Conservation (phyloP, 1,140 invertebrate species). For the Papilio glaucus region DNA sequence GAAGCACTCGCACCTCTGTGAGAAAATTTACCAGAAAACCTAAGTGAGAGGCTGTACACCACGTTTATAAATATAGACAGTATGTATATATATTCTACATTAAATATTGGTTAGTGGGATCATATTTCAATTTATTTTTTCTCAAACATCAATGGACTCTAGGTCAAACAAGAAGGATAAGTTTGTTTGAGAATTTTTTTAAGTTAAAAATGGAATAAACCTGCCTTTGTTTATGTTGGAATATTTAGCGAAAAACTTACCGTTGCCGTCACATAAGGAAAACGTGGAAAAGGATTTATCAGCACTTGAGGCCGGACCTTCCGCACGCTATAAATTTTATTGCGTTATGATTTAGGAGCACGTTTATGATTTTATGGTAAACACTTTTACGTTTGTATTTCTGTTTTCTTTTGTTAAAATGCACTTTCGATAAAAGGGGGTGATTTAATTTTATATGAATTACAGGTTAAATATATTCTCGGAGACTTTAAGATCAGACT, state of each 20-base stretch:
- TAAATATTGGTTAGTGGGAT: too few species aligned
- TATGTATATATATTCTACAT: too few species aligned
- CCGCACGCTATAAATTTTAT: conserved; percentile 81
- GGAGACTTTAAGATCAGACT: too few species aligned
- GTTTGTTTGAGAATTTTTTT: too few species aligned
- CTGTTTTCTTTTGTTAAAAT: conserved; percentile 63
- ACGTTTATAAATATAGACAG: too few species aligned
- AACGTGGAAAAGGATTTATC: conserved; percentile 78
- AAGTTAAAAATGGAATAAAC: neutral
- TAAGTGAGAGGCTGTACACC: too few species aligned
- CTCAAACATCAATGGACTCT: too few species aligned
- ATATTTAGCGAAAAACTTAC: conserved; percentile 76
- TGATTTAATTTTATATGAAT: too few species aligned
- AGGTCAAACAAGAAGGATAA: too few species aligned
- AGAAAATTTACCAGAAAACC: conserved; percentile 14
- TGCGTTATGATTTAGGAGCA: conserved; percentile 80
- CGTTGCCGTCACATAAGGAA: conserved; percentile 75
- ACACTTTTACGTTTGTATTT: conserved; percentile 71
- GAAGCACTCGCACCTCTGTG: neutral
- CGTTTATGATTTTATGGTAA: conserved; percentile 81
- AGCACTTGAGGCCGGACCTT: conserved; percentile 81
- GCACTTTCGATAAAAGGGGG: too few species aligned
- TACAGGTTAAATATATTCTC: too few species aligned
- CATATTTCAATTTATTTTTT: neutral
- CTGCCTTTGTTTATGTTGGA: conserved; percentile 39